phyloP scores from a whole-genome alignment of 2,888 invertebrate genomes.

The Cepaea hortensis region DNA sequence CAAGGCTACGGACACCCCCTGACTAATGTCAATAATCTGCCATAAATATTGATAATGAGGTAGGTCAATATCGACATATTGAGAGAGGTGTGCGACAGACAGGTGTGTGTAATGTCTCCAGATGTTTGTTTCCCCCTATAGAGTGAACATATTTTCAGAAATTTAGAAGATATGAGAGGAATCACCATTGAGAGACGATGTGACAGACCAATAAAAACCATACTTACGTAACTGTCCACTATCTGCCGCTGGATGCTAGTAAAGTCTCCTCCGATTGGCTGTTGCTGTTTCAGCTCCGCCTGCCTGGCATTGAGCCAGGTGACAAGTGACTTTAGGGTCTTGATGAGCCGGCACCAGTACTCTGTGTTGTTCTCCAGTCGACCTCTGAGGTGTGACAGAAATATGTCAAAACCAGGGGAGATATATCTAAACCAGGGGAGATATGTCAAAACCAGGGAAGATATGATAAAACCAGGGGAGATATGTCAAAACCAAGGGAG shows the following conservation, averaged over 20 bases:
- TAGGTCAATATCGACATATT: too few species aligned
- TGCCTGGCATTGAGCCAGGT: slow-evolving; percentile 83
- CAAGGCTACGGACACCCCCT: too few species aligned
- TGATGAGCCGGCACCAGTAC: slow-evolving; percentile 85
- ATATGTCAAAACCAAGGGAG: too few species aligned
- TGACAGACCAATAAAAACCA: not conserved
- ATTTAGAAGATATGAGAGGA: too few species aligned
- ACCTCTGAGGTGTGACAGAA: slow-evolving; percentile 81
- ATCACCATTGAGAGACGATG: too few species aligned
- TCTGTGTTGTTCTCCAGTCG: slow-evolving; percentile 96
- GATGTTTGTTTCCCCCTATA: too few species aligned
- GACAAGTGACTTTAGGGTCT: slow-evolving; percentile 69
- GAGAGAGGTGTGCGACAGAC: too few species aligned
- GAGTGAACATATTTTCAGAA: too few species aligned
- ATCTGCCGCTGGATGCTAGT: slow-evolving; percentile 77
- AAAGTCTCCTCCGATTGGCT: slow-evolving; percentile 87
- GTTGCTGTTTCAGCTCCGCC: slow-evolving; percentile 89
- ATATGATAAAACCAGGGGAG: not conserved
- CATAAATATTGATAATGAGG: too few species aligned
- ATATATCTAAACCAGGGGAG: not conserved
- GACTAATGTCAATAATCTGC: too few species aligned
- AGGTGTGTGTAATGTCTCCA: too few species aligned
- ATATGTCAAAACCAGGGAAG: not conserved
- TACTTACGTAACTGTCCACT: slow-evolving; percentile 68
- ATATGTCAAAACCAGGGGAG: not conserved